phyloP scores from a whole-genome alignment of 2,888 invertebrate species.

The Endotricha flammealis region DNA sequence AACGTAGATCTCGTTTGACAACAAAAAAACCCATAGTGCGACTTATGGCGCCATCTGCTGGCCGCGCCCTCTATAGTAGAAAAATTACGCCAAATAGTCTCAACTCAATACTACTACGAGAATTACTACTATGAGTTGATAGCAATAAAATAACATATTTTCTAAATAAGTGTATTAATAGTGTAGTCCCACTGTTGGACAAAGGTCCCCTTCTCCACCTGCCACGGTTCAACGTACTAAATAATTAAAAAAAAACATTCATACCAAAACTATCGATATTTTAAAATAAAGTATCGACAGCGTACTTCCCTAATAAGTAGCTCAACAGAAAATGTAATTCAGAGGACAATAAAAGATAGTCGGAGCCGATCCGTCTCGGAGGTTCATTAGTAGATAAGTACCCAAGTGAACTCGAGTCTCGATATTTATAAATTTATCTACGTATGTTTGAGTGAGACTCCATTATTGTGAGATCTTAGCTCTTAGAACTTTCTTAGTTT shows the following conservation, averaged over 20 bases:
- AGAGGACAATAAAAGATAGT: slow-evolving; percentile 49
- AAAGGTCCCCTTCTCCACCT: too few species aligned
- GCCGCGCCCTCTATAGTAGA: too few species aligned
- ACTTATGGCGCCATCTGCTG: too few species aligned
- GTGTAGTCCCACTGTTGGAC: too few species aligned
- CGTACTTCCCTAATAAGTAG: slow-evolving; percentile 28
- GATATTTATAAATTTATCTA: slow-evolving; percentile 2
- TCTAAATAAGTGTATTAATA: too few species aligned
- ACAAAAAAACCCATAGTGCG: too few species aligned
- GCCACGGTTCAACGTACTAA: neutral
- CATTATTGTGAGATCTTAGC: neutral
- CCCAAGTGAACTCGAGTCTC: slow-evolving; percentile 12
- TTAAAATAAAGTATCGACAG: neutral
- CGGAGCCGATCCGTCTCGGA: slow-evolving; percentile 36
- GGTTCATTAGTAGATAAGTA: slow-evolving; percentile 55
- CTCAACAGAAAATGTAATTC: slow-evolving; percentile 46
- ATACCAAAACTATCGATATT: neutral
- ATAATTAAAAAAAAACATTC: neutral
- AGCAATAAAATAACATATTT: too few species aligned
- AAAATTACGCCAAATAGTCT: too few species aligned
- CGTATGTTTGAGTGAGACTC: neutral
- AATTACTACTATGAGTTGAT: too few species aligned
- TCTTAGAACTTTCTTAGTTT: too few species aligned
- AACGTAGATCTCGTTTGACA: too few species aligned
- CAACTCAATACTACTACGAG: too few species aligned